Percentiles rank a stretch among this genome's conserved stretches.
phyloP scores from a whole-genome alignment of 2,113 vertebrate species.

The Poicephalus gulielmi region DNA sequence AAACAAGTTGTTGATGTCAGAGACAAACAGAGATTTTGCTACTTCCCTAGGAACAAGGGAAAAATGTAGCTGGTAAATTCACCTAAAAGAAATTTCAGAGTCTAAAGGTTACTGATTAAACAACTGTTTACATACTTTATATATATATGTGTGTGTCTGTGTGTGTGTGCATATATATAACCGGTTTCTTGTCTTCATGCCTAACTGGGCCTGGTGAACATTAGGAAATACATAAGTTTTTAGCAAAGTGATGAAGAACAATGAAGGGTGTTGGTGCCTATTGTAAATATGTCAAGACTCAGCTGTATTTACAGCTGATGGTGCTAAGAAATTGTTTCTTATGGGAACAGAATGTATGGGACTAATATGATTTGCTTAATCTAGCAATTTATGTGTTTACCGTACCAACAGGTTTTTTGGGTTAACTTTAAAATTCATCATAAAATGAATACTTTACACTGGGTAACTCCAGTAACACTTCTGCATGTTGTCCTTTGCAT shows the following conservation, averaged over 20 bases:
- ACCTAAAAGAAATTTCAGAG: not conserved
- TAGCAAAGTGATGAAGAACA: not conserved
- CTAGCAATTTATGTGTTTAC: not conserved
- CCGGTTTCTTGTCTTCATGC: not conserved
- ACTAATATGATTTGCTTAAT: not conserved
- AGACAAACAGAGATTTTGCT: not conserved
- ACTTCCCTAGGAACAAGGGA: not conserved
- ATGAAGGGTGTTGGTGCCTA: not conserved
- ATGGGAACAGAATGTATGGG: not conserved
- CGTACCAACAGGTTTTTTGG: not conserved
- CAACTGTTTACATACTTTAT: not conserved
- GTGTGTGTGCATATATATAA: not conserved
- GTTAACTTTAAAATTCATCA: not conserved
- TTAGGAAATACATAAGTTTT: not conserved
- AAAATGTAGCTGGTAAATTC: not conserved
- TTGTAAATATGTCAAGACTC: not conserved
- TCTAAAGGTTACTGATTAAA: not conserved
- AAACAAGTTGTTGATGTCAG: not conserved
- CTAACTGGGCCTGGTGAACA: not conserved
- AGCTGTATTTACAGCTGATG: not conserved
- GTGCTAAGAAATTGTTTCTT: not conserved
- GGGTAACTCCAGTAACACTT: conserved; percentile 18
- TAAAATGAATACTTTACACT: not conserved
- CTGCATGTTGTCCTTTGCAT: conserved; percentile 37
- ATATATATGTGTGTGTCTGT: too few relatives aligned